A percentile compares a stretch with the other conserved stretches of the same genome.
Conservation (phyloP, 2,113 vertebrate species). For the Felis chaus region DNA sequence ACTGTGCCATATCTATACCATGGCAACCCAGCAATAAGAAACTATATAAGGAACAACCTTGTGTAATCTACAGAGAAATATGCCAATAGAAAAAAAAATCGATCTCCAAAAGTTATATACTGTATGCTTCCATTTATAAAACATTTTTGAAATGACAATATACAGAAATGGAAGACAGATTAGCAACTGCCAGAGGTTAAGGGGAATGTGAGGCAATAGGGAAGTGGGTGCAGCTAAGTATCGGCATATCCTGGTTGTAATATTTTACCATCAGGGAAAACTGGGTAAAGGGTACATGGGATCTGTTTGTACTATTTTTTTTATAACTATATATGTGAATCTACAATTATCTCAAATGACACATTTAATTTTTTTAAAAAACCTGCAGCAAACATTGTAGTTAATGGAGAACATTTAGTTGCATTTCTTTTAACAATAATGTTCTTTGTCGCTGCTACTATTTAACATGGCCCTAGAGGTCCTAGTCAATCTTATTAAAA, state of each 20-base stretch:
- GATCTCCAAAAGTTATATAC: neutral
- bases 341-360: neutral
- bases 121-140: neutral
- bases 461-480: neutral
- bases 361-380: neutral
- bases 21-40: neutral
- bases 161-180: neutral
- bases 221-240: neutral
- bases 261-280: neutral
- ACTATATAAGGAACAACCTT: neutral
- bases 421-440: neutral
- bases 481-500: neutral
- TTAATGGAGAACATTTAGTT: neutral
- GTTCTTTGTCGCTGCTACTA: neutral
- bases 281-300: neutral
- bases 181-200: neutral
- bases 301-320: neutral
- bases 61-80: neutral
- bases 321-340: neutral
- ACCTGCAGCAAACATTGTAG: neutral
- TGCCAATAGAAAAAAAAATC: neutral
- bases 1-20: neutral
- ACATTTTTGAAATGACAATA: neutral
- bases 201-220: neutral
- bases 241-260: neutral